Base-by-base conservation (phyloP, 2,113 vertebrate species). In the Psilopogon haemacephalus region DNA sequence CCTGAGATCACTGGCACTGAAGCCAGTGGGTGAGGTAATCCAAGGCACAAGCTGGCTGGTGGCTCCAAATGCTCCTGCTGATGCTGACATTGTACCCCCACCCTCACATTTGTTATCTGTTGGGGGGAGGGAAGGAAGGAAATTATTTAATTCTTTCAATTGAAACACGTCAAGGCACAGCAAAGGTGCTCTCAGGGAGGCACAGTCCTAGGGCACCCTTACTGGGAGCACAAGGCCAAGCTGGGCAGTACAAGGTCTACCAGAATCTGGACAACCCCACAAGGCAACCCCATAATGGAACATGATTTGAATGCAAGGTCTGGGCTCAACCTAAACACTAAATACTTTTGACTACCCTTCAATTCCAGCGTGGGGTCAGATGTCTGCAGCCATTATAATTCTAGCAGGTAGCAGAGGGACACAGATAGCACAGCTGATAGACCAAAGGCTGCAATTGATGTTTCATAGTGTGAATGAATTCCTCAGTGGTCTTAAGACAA, bases 21-120 rank as follows among this genome's bases (percentile, higher is more conserved):
- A 48, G 48, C 38, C 32, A 7, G 9, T 6, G 20, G 7, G 13
- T 48, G 26, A 83, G 52, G 20, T 42, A 14, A 33, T 21, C 19
- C n/a, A 26, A 16, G 28, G 14, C 0, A 0, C 26, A 46, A 42
- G 33, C 19, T 17, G 21, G 6, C 11, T 1, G 1, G 12, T 55
- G 46, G 15, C 6, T 1, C 27, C 8, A 1, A 32, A 9, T 5
- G 2, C 27, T 72, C 12, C 28, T 73, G 13, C 26, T 32, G 58
- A 8, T 32, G 12, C 54, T 40, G 46, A 15, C 12, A 12, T 88
- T 3, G 0, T 30, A 21, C 17, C n/a, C 32, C 14, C 15, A 24
- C 48, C 32, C 19, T 92, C 37, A 23, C 40, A 27, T 75, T 64
- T 48, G 7, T 15, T 75, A 38, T 5, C 32, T 48, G 5, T 20